These are phyloP conservation scores for Acronicta aceris DNA, from an alignment of 2,888 invertebrate species.

Conservation along the genomic window DNA sequence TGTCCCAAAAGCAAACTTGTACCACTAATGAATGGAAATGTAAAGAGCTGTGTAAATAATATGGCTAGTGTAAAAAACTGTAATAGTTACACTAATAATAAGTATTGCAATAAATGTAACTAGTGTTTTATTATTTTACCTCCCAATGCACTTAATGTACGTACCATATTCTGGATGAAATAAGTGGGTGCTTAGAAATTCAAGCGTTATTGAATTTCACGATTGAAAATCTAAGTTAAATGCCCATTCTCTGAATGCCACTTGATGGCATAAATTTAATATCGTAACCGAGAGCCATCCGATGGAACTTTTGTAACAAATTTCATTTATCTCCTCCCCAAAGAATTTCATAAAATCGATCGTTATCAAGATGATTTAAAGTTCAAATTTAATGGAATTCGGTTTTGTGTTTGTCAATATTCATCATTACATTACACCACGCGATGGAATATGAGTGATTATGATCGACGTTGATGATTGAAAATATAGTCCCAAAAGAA, in stretches of 20 bases:
- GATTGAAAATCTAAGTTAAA: conserved; percentile 81
- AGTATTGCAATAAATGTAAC: no score
- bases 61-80: no score
- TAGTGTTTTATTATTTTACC: neutral
- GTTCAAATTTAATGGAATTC: conserved; percentile 69
- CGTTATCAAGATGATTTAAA: conserved; percentile 83
- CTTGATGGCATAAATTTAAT: conserved; percentile 87
- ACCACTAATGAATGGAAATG: no score
- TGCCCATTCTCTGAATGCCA: conserved; percentile 82
- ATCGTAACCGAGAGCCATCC: conserved; percentile 81
- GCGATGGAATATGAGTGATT: conserved; percentile 26
- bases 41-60: no score
- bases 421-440: conserved; percentile 33
- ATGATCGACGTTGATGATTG: conserved; percentile 33
- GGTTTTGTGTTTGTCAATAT: conserved; percentile 61
- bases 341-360: conserved; percentile 86
- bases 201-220: conserved; percentile 74
- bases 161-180: conserved; percentile 22
- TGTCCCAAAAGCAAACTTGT: no score
- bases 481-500: conserved; percentile 17
- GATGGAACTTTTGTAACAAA: conserved; percentile 86
- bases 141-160: conserved; percentile 1
- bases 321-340: conserved; percentile 83
- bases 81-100: no score
- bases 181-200: conserved; percentile 58